A percentile compares a stretch with the other conserved stretches of the same genome.
Evolutionary conservation across 2,888 invertebrate genomes (phyloP).

Genomic region (Lycia hirtaria): DNA sequence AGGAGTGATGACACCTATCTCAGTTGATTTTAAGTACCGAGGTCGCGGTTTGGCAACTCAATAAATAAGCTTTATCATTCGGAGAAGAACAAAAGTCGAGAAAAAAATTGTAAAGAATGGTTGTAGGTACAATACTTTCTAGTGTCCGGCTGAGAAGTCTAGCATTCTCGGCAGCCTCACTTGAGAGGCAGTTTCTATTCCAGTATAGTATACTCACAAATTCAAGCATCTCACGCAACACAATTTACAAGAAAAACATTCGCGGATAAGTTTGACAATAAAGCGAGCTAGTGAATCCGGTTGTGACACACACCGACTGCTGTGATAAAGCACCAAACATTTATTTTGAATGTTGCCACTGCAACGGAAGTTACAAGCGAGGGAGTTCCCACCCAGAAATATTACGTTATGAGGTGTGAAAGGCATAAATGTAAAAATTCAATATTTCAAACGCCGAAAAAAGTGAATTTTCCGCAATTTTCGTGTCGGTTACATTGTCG

Average conservation of each 20-base stretch:
- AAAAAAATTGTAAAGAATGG: no score
- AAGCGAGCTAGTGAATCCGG: conserved; percentile 42
- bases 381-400: conserved; percentile 75
- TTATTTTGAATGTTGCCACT: conserved; percentile 81
- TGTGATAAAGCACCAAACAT: conserved; percentile 81
- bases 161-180: no score
- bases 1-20: no score
- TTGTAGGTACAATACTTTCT: background rate
- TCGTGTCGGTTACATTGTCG: conserved; percentile 64
- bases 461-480: conserved; percentile 75
- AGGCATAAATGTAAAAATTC: conserved; percentile 85
- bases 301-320: conserved; percentile 58
- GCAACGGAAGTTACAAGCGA: conserved; percentile 75
- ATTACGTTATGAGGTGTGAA: conserved; percentile 85
- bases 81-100: no score
- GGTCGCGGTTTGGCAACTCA: no score
- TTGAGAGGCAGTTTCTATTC: no score
- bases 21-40: no score
- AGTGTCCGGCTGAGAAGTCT: no score
- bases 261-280: conserved; percentile 47
- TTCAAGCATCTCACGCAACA: conserved; percentile 24
- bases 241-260: conserved; percentile 35
- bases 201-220: no score
- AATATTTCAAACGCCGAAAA: conserved; percentile 76
- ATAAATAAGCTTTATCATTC: no score